Percentiles rank a stretch among this genome's conserved stretches.
phyloP scores from a whole-genome alignment of 2,113 vertebrate genomes.

The Gorsachius goisagi region DNA sequence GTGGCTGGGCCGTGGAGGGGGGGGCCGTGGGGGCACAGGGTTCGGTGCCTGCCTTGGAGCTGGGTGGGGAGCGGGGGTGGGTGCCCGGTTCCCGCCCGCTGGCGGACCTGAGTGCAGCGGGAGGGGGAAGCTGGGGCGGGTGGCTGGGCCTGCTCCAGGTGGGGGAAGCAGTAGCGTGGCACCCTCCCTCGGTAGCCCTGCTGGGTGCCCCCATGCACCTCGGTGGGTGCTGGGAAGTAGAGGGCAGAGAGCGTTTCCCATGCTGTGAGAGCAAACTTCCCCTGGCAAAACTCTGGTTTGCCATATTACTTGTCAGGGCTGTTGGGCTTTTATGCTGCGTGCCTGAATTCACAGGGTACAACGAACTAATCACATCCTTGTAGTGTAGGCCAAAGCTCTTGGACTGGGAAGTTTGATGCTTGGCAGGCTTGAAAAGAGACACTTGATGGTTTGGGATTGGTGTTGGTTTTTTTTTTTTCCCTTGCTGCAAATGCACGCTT shows the following conservation, averaged over 20 bases:
- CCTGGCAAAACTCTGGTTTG: accelerated
- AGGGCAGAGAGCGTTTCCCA: too few species aligned
- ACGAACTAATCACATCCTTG: accelerated
- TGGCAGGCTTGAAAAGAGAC: neutral
- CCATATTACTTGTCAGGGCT: neutral
- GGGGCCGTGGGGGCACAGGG: neutral
- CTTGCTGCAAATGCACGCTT: neutral
- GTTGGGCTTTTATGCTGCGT: neutral
- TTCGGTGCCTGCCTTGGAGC: too few species aligned
- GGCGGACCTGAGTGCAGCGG: too few species aligned
- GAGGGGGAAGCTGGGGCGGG: too few species aligned
- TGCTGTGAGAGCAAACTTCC: too few species aligned
- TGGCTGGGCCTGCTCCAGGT: too few species aligned
- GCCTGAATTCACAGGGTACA: accelerated
- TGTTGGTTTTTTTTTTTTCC: neutral
- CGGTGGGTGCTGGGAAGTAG: accelerated
- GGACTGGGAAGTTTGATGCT: neutral
- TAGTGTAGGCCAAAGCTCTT: neutral
- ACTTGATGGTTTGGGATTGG: neutral
- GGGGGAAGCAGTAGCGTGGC: too few species aligned
- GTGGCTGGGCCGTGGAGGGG: too few species aligned
- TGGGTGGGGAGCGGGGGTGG: too few species aligned
- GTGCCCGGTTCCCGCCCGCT: too few species aligned
- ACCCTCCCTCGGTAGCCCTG: too few species aligned
- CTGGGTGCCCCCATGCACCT: accelerated